phyloP scores from a whole-genome alignment of 2,888 invertebrate genomes.

The Spodoptera exigua region DNA sequence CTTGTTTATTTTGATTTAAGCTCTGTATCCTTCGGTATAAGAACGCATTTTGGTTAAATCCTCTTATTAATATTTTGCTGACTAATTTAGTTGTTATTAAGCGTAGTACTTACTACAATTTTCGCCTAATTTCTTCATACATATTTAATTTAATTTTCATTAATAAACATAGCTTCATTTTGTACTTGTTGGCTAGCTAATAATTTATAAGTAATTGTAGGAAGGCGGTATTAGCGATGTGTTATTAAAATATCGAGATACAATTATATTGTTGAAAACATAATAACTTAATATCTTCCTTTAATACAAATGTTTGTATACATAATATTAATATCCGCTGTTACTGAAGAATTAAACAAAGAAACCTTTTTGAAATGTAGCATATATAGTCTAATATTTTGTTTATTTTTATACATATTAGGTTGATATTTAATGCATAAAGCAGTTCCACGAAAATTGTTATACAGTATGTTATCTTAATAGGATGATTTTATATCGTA shows the following conservation, averaged over 20 bases:
- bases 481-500: too few species aligned
- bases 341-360: constrained; percentile 28
- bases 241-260: constrained; percentile 17
- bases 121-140: too few species aligned
- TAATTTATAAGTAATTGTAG: constrained; percentile 3
- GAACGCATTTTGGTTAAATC: too few species aligned
- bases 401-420: too few species aligned
- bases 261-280: constrained; percentile 7
- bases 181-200: constrained; percentile 2
- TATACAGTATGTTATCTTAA: too few species aligned
- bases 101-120: too few species aligned
- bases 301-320: neutral
- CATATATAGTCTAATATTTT: neutral
- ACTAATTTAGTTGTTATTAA: too few species aligned
- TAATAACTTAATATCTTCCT: constrained; percentile 9
- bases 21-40: neutral
- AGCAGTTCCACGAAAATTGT: too few species aligned
- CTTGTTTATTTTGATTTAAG: neutral
- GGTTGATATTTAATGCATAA: too few species aligned
- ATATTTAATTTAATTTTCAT: neutral
- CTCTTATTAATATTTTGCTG: too few species aligned
- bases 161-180: constrained; percentile 10
- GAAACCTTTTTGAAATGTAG: constrained; percentile 14
- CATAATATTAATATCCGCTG: constrained; percentile 23
- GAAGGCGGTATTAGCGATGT: constrained; percentile 10